Evolutionary conservation across 1,140 invertebrate genomes (phyloP).

Genomic region (Sminthurides bifidus): DNA sequence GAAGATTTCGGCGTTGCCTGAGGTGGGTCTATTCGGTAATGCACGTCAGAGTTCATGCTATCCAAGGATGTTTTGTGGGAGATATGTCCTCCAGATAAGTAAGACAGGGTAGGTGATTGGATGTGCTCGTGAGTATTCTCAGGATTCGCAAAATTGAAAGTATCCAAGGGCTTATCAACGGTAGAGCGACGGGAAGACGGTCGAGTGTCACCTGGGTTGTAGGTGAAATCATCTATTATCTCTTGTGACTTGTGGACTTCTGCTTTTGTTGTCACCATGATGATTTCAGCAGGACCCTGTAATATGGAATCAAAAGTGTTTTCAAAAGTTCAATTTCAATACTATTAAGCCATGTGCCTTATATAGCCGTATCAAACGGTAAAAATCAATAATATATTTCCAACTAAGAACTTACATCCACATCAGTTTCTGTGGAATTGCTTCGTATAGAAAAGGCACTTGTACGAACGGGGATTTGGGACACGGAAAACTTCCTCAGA

Average conservation of each 20-base stretch:
- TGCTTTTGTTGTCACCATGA: conserved; percentile 2
- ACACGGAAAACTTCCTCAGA: background rate
- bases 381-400: background rate
- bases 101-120: background rate
- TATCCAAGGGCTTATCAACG: too few species aligned
- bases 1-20: background rate
- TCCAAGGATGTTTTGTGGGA: conserved; percentile 3
- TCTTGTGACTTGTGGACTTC: background rate
- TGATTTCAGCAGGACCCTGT: conserved; percentile 3
- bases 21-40: too few species aligned
- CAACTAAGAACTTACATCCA: background rate
- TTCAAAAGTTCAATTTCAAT: background rate
- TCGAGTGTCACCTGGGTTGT: background rate
- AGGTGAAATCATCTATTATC: background rate
- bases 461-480: background rate
- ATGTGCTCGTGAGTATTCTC: background rate
- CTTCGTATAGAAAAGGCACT: background rate
- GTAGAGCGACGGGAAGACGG: too few species aligned
- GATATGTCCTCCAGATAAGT: conserved; percentile 4
- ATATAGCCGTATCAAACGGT: too few species aligned
- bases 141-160: too few species aligned
- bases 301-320: background rate
- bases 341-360: too few species aligned
- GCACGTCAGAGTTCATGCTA: too few species aligned
- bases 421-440: conserved; percentile 5